A percentile compares a stretch with the other conserved stretches of the same genome.
Evolutionary conservation across 2,797 vertebrate species (phyloP).

Genomic region (Amphiprion clarkii): DNA sequence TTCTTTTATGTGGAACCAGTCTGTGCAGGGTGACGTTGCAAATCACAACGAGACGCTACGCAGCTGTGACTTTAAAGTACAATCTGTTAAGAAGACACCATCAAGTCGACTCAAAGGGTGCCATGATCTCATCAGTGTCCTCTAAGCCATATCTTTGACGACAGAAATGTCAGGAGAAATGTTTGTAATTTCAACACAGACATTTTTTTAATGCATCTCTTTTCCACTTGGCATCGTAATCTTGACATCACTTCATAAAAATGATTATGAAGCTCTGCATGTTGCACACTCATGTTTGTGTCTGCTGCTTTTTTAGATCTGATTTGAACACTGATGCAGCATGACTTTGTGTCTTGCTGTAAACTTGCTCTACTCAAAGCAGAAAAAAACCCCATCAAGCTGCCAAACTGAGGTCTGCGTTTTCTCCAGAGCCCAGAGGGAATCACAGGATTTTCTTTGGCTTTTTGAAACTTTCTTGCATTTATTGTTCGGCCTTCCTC

Average conservation of each 20-base stretch:
- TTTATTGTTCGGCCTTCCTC: conserved; percentile 18
- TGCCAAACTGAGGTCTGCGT: conserved; percentile 16
- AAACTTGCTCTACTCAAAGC: conserved; percentile 22
- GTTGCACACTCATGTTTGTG: conserved; percentile 10
- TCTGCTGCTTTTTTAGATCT: conserved; percentile 10
- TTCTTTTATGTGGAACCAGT: conserved; percentile 14
- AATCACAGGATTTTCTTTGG: background rate
- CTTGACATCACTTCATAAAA: conserved; percentile 12
- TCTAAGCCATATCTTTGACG: conserved; percentile 57
- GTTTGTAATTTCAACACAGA: conserved; percentile 16
- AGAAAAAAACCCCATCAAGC: conserved; percentile 3
- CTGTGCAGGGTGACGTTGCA: conserved; percentile 7
- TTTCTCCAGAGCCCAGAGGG: conserved; percentile 16
- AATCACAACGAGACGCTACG: conserved; percentile 17
- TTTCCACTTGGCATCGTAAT: background rate
- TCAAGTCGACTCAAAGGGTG: conserved; percentile 11
- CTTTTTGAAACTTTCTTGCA: conserved; percentile 24
- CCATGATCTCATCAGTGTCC: conserved; percentile 35
- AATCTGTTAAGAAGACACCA: conserved; percentile 13
- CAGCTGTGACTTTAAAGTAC: conserved; percentile 11
- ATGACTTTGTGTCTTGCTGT: conserved; percentile 15
- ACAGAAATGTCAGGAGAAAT: conserved; percentile 11
- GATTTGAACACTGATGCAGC: conserved; percentile 27
- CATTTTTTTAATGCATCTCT: background rate
- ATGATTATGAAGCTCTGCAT: conserved; percentile 17